phyloP scores from a whole-genome alignment of 2,888 invertebrate genomes.

The Pristionchus fissidentatus region DNA sequence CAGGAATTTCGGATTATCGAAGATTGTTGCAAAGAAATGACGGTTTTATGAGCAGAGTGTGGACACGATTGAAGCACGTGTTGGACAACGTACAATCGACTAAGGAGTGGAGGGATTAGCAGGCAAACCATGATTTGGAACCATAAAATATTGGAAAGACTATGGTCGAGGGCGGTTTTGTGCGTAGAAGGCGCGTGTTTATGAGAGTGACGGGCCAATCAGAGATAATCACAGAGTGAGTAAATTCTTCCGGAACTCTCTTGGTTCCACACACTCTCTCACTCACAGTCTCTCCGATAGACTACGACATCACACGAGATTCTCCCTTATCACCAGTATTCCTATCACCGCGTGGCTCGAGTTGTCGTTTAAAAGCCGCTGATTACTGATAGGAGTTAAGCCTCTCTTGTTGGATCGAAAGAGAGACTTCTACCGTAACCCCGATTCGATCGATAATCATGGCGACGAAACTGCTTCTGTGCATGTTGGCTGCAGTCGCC shows the following conservation, averaged over 20 bases:
- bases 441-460: background rate
- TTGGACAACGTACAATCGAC: too few species aligned
- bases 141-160: too few species aligned
- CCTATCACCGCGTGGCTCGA: conserved; percentile 14
- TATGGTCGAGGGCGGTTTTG: too few species aligned
- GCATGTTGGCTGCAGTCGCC: background rate
- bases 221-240: background rate
- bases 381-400: too few species aligned
- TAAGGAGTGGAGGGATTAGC: too few species aligned
- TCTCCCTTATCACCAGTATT: background rate
- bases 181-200: too few species aligned
- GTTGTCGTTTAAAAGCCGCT: conserved; percentile 17
- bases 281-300: background rate
- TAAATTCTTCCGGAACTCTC: background rate
- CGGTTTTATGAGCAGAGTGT: too few species aligned
- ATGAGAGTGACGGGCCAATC: background rate
- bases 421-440: conserved; percentile 1
- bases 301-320: background rate
- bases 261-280: background rate
- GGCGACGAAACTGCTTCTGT: background rate
- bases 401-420: too few species aligned
- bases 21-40: too few species aligned
- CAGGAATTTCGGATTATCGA: too few species aligned
- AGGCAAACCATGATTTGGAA: too few species aligned
- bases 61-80: too few species aligned